phyloP scores from a whole-genome alignment of 1,140 invertebrate genomes.

The Branchinecta lindahli region DNA sequence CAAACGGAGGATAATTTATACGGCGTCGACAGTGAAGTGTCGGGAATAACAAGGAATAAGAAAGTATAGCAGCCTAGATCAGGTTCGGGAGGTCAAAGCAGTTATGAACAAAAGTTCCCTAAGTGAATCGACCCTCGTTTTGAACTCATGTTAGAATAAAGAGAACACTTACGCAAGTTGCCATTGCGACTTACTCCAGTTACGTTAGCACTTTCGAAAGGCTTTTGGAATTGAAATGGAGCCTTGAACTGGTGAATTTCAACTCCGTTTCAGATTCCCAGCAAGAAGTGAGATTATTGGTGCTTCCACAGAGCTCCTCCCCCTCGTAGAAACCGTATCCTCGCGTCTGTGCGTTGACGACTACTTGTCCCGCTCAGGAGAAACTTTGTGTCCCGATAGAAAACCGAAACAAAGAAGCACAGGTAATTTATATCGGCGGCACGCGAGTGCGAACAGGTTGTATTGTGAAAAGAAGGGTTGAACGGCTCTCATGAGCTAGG shows the following conservation, averaged over 20 bases:
- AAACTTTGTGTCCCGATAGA: background rate
- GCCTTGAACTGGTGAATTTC: conserved; percentile 8
- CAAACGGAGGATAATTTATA: no score
- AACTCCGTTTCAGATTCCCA: conserved; percentile 5
- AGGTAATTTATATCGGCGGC: background rate
- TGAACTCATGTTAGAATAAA: no score
- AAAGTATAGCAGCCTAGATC: no score
- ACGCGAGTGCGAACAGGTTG: conserved; percentile 5
- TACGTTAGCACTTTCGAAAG: background rate
- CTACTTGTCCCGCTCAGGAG: background rate
- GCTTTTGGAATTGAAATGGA: conserved; percentile 6
- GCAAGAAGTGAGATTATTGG: background rate
- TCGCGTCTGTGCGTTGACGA: background rate
- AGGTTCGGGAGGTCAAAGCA: no score
- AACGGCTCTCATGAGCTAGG: background rate
- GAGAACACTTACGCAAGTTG: no score
- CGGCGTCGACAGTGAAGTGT: no score
- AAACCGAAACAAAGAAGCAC: background rate
- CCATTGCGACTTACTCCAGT: no score
- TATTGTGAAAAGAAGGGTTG: background rate
- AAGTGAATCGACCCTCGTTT: no score
- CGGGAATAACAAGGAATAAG: no score
- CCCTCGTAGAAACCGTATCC: background rate
- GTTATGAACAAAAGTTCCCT: no score
- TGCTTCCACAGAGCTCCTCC: background rate